These are phyloP conservation scores for Eueides isabella DNA, from an alignment of 1,140 invertebrate species.

Conservation along the genomic window DNA sequence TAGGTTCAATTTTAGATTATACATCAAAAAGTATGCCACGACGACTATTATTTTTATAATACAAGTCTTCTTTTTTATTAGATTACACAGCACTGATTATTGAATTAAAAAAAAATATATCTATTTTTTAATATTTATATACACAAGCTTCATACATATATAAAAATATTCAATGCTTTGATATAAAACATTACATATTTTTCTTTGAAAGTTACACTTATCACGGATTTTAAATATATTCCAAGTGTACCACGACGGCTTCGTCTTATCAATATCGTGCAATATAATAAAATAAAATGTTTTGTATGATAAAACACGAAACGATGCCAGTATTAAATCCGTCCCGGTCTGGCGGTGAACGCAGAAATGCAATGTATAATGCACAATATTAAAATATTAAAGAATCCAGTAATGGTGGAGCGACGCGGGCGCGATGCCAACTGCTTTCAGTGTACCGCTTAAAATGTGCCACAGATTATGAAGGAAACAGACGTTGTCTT, in stretches of 20 bases:
- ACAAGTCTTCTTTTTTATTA: too few relatives aligned
- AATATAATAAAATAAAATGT: conserved; percentile 15
- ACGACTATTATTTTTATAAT: too few relatives aligned
- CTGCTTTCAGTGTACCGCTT: conserved; percentile 25
- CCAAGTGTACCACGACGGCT: neutral
- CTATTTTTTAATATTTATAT: too few relatives aligned
- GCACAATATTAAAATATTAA: conserved; percentile 62
- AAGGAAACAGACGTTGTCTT: neutral
- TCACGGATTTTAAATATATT: neutral
- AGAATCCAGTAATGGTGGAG: conserved; percentile 46
- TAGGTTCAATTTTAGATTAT: too few relatives aligned
- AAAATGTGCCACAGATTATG: conserved; percentile 12
- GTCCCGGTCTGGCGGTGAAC: conserved; percentile 34
- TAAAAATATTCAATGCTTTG: too few relatives aligned
- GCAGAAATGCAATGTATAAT: conserved; percentile 56
- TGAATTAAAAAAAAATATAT: too few relatives aligned
- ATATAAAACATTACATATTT: too few relatives aligned
- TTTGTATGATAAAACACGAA: conserved; percentile 2
- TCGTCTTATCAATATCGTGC: neutral
- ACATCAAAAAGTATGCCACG: too few relatives aligned
- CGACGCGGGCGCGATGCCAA: conserved; percentile 25
- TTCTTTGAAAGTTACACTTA: too few relatives aligned
- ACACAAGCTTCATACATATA: too few relatives aligned
- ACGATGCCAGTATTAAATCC: conserved; percentile 25
- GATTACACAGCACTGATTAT: too few relatives aligned